Evolutionary conservation across 2,888 invertebrate species (phyloP), one percentile per base, ranked within the genome.

Genomic region (Suillia variegata): DNA sequence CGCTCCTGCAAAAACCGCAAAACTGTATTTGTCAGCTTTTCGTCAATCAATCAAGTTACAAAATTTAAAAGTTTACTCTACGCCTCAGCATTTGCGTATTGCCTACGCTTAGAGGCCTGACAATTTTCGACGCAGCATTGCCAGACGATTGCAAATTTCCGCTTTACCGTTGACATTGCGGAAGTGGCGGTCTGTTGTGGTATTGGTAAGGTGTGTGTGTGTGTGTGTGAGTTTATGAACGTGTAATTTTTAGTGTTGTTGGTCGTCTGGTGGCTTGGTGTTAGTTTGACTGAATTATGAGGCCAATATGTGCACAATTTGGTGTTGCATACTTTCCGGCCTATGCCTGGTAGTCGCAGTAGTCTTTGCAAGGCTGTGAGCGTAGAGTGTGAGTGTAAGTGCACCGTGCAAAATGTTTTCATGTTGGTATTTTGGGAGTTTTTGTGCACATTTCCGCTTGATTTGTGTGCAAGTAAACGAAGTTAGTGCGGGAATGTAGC

Each of bases 81-180:
- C n/a, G n/a, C n/a, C n/a, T n/a, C n/a, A n/a, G n/a, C n/a, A n/a
- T n/a, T n/a, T n/a, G n/a, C n/a, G n/a, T n/a, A n/a, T n/a, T n/a
- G n/a, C n/a, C n/a, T n/a, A n/a, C n/a, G n/a, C n/a, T n/a, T n/a
- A n/a, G n/a, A n/a, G n/a, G n/a, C n/a, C n/a, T n/a, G n/a, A n/a
- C n/a, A n/a, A n/a, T n/a, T n/a, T n/a, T n/a, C n/a, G n/a, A n/a
- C n/a, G n/a, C n/a, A n/a, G n/a, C n/a, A n/a, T n/a, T n/a, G 64
- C 64, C 67, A 70, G 70, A 70, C 71, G 62, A 61, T 67, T 63
- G 69, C 67, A 69, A 73, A 73, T 73, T 70, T 73, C 73, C 72
- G 68, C 54, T 56, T 47, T n/a, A n/a, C n/a, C n/a, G n/a, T n/a
- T 22, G 49, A 31, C 54, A 47, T 34, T 56, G 22, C 38, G 38